A percentile compares a stretch with the other conserved stretches of the same genome.
phyloP scores from a whole-genome alignment of 2,113 vertebrate genomes.

The Cryptomyrus ogoouensis region DNA sequence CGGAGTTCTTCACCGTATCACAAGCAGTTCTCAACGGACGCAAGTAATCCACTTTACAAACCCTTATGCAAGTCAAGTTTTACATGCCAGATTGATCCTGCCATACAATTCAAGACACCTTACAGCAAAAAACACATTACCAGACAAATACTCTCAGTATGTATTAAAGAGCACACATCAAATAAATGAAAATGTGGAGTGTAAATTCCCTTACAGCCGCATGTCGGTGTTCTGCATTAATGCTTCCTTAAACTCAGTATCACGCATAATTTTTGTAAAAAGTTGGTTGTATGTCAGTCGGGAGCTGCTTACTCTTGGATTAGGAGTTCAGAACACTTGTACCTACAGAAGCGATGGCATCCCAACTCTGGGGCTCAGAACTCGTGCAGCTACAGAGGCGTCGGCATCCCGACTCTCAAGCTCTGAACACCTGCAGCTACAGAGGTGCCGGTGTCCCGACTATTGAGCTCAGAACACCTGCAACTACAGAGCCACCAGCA shows the following conservation, averaged over 20 bases:
- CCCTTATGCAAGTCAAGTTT: not conserved
- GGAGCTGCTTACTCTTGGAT: not conserved
- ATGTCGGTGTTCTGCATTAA: not conserved
- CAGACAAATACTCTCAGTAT: not conserved
- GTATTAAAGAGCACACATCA: not conserved
- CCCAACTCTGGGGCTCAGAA: not conserved
- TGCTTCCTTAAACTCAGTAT: too few species aligned
- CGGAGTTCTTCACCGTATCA: not conserved
- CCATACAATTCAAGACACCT: not conserved
- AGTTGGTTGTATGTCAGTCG: not conserved
- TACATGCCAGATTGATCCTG: not conserved
- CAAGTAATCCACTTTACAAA: not conserved
- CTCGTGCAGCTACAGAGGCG: not conserved
- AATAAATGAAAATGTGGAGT: not conserved
- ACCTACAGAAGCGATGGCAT: too few species aligned
- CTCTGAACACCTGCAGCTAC: not conserved
- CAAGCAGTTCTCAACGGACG: not conserved
- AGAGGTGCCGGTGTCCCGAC: rapidly evolving
- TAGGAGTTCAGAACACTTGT: not conserved
- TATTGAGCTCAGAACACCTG: not conserved
- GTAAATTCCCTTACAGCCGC: not conserved
- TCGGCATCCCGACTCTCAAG: not conserved
- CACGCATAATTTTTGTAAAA: not conserved
- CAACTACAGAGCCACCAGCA: too few species aligned
- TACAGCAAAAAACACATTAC: not conserved